phyloP scores from a whole-genome alignment of 2,113 vertebrate genomes.

The Mesitornis unicolor region DNA sequence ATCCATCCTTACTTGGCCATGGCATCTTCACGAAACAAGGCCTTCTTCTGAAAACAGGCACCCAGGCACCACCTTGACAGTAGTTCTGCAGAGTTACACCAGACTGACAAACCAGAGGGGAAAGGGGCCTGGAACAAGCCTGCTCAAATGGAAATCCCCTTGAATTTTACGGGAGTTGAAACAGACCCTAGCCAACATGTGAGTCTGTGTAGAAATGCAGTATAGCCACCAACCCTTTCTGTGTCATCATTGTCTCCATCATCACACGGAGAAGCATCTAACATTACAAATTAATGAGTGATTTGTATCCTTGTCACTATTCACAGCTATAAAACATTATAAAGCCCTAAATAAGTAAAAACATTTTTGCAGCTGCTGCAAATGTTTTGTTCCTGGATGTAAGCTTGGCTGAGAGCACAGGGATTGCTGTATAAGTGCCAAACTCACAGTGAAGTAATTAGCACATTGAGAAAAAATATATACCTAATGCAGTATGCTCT shows the following conservation, averaged over 20 bases:
- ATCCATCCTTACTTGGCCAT: not conserved
- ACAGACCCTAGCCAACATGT: not conserved
- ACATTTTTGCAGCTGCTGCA: constrained; percentile 73
- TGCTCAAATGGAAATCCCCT: fast-evolving
- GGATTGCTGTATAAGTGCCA: constrained; percentile 4
- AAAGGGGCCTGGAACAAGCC: not conserved
- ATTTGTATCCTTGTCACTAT: constrained; percentile 64
- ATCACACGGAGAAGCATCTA: not conserved
- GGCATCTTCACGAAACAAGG: not conserved
- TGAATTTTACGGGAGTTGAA: not conserved
- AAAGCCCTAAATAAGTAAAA: constrained; percentile 73
- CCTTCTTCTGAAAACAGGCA: not conserved
- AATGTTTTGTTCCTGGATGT: constrained; percentile 40
- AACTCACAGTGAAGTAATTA: constrained; percentile 64
- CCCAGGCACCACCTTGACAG: not conserved
- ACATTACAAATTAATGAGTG: constrained; percentile 16
- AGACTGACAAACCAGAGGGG: not conserved
- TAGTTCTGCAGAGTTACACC: not conserved
- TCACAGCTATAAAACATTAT: constrained; percentile 66
- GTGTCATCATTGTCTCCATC: not conserved
- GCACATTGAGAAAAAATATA: not conserved
- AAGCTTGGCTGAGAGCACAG: constrained; percentile 21
- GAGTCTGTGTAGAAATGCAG: not conserved
- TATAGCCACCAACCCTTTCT: not conserved
- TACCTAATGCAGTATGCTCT: not conserved